Base-by-base conservation (phyloP, 2,113 vertebrate species). In the Neomonachus schauinslandi region DNA sequence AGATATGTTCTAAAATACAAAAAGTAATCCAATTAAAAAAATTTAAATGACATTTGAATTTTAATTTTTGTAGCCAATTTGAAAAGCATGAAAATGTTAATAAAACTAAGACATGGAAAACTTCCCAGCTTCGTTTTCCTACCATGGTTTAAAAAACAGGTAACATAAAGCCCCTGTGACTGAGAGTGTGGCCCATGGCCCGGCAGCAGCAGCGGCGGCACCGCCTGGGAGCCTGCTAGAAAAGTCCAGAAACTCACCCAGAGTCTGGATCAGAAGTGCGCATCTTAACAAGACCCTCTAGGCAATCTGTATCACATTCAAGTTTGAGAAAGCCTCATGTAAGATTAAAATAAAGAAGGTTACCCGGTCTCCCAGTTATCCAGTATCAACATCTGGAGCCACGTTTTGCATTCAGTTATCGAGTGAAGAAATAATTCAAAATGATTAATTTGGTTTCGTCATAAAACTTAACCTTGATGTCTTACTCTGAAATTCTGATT, bases 401-500 rank as follows among this genome's bases (percentile, higher is more conserved):
- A 65, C 1, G 13, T 55, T 39, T 53, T 94, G 26, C 76, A 91
- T 55, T 82, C 28, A 39, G 39, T 71, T 94, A 46, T 85, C 91
- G 2, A 93, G 88, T 71, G 4, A 28, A 49, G 14, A 90, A 86
- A 85, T 21, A 80, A 80, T 51, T 95, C 13, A 97, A 95, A 92
- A 87, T 71, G 81, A 95, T 57, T 39, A 77, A 94, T 91, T 74
- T 97, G 71, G 39, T 80, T 95, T 87, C 26, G 28, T 76, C 6
- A 76, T 77, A 59, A 89, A 94, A 92, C 26, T 26, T 86, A 87
- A 59, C 21, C 46, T 81, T 94, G 31, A 24, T 36, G 14, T 49
- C n/a, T 81, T 81, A 13, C 51, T 92, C 81, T 95, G 36, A 86
- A 96, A 76, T 76, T 94, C 87, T 82, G 51, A 77, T 85, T 53